Percentiles rank a stretch among this genome's conserved stretches.
phyloP scores from a whole-genome alignment of 2,113 vertebrate genomes.

The Hemichromis elongatus region DNA sequence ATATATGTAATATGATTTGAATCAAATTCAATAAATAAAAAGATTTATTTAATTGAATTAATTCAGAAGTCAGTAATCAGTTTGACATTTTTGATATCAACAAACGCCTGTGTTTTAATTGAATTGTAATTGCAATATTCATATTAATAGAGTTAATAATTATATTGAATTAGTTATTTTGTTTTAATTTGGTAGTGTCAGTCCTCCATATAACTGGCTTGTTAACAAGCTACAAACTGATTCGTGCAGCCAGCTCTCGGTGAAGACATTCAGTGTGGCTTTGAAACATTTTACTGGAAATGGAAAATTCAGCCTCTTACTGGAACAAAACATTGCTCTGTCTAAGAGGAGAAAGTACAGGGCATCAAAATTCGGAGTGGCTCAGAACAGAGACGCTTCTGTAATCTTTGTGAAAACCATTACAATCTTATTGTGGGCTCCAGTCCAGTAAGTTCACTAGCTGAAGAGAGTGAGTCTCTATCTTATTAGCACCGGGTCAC shows the following conservation, averaged over 20 bases:
- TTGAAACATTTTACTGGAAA: not conserved
- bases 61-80: not conserved
- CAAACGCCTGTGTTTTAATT: rapidly evolving
- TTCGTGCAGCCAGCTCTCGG: not conserved
- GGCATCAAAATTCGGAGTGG: not conserved
- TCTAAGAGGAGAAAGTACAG: not conserved
- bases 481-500: not conserved
- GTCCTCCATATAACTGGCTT: rapidly evolving
- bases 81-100: not conserved
- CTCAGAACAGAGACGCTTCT: not conserved
- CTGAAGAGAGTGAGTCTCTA: not conserved
- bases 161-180: rapidly evolving
- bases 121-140: not conserved
- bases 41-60: not conserved
- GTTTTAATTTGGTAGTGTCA: not conserved
- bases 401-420: not conserved
- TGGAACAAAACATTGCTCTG: not conserved
- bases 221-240: not conserved
- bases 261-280: not conserved
- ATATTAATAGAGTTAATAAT: not conserved
- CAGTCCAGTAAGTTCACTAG: not conserved
- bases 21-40: too few species aligned
- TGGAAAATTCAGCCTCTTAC: not conserved
- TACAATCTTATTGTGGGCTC: slow-evolving; percentile 1
- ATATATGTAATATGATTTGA: too few species aligned